These are phyloP conservation scores for Andricus quercusramuli DNA, from an alignment of 2,888 invertebrate species.

Conservation along the genomic window DNA sequence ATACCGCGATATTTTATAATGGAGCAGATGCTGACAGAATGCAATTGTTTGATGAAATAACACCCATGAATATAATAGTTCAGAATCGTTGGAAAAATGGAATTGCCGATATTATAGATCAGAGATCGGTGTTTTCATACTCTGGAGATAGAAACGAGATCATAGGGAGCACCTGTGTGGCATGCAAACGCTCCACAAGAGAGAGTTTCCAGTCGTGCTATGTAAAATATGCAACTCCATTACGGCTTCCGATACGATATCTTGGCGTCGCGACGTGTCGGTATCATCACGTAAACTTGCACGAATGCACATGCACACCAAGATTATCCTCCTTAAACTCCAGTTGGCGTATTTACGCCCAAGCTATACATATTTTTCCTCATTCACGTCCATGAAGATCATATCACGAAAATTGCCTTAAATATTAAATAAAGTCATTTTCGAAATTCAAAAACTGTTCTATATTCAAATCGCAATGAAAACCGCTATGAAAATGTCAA, in stretches of 20 bases:
- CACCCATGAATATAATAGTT: not conserved
- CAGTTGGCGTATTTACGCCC: not conserved
- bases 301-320: not conserved
- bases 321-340: not conserved
- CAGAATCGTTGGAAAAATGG: not conserved
- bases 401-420: not conserved
- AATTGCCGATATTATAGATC: constrained; percentile 8
- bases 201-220: constrained; percentile 5
- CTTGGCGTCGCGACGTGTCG: not conserved
- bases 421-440: not conserved
- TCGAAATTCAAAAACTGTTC: too few species aligned
- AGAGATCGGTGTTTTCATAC: not conserved
- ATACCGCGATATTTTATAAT: not conserved
- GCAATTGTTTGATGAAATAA: not conserved
- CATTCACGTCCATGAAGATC: not conserved
- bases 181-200: not conserved
- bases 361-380: not conserved
- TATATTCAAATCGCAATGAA: not conserved
- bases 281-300: constrained; percentile 5
- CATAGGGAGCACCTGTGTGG: not conserved
- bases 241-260: constrained; percentile 2
- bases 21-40: not conserved
- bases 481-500: not conserved
- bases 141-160: not conserved
- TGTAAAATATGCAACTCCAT: constrained; percentile 18